phyloP scores from a whole-genome alignment of 2,797 vertebrate genomes.

The Syndactyla subalaris region DNA sequence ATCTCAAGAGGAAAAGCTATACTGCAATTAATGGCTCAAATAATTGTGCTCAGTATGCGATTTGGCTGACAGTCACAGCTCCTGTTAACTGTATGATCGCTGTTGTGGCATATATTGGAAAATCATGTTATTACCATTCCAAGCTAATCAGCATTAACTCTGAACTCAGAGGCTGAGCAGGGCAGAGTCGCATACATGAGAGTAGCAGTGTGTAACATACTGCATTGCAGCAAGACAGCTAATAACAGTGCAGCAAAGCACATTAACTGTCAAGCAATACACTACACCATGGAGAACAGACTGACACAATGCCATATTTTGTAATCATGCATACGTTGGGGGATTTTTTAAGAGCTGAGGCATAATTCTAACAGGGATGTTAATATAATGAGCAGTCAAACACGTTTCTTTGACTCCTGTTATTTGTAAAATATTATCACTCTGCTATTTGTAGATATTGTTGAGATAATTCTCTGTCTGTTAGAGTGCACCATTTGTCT shows the following conservation, averaged over 20 bases:
- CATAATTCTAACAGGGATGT: neutral
- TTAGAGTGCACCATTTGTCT: neutral
- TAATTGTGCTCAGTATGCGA: neutral
- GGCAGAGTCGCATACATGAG: neutral
- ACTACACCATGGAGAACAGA: neutral
- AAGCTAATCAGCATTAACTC: slow-evolving; percentile 37
- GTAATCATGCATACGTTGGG: neutral
- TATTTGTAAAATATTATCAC: neutral
- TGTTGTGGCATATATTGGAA: neutral
- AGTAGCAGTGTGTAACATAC: neutral
- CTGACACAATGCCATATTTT: neutral
- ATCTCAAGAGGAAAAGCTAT: slow-evolving; percentile 59
- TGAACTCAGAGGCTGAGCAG: neutral
- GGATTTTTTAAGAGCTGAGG: neutral
- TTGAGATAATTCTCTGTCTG: neutral
- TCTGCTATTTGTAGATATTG: neutral
- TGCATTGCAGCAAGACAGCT: slow-evolving; percentile 48
- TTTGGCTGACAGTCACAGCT: slow-evolving; percentile 1
- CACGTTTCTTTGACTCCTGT: neutral
- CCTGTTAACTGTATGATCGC: neutral
- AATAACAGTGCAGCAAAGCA: slow-evolving; percentile 3
- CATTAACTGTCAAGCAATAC: neutral
- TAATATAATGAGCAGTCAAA: neutral
- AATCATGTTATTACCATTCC: neutral
- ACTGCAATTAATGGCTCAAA: slow-evolving; percentile 66